phyloP scores from a whole-genome alignment of 1,140 invertebrate genomes.

The Trachymyrmex cornetzi region DNA sequence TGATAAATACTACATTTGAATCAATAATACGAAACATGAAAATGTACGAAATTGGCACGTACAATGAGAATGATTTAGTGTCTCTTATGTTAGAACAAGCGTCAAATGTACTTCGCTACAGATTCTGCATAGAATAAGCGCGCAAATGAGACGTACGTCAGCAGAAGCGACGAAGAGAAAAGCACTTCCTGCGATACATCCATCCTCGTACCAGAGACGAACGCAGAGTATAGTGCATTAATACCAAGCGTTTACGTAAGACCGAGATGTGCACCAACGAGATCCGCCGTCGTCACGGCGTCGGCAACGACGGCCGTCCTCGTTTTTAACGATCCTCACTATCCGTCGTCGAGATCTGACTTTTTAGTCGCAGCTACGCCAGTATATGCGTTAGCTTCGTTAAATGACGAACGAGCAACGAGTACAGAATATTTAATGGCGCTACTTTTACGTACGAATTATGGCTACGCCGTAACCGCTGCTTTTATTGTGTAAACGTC shows the following conservation, averaged over 20 bases:
- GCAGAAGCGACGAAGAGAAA: not conserved
- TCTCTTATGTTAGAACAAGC: not conserved
- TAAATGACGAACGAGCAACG: conserved; percentile 56
- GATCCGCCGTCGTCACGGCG: not conserved
- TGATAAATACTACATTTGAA: not conserved
- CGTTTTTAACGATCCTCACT: conserved; percentile 50
- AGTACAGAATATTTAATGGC: conserved; percentile 58
- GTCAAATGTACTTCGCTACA: not conserved
- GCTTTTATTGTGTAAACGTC: conserved; percentile 36
- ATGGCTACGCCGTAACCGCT: conserved; percentile 44
- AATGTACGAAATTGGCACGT: not conserved
- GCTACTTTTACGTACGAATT: conserved; percentile 61
- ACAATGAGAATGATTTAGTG: not conserved
- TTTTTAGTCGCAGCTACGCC: conserved; percentile 34
- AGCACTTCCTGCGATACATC: conserved; percentile 50
- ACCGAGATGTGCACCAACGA: conserved; percentile 23
- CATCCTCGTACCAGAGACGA: conserved; percentile 41
- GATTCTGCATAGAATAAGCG: conserved; percentile 12
- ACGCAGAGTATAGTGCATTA: conserved; percentile 50
- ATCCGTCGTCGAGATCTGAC: conserved; percentile 58
- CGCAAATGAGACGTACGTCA: not conserved
- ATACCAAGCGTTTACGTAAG: conserved; percentile 63
- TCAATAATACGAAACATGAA: too few species aligned
- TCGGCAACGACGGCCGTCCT: not conserved
- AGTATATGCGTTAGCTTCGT: conserved; percentile 35